A percentile compares a stretch with the other conserved stretches of the same genome.
Evolutionary conservation across 2,797 vertebrate genomes (phyloP).

Genomic region (Hippopotamyrus pictus): DNA sequence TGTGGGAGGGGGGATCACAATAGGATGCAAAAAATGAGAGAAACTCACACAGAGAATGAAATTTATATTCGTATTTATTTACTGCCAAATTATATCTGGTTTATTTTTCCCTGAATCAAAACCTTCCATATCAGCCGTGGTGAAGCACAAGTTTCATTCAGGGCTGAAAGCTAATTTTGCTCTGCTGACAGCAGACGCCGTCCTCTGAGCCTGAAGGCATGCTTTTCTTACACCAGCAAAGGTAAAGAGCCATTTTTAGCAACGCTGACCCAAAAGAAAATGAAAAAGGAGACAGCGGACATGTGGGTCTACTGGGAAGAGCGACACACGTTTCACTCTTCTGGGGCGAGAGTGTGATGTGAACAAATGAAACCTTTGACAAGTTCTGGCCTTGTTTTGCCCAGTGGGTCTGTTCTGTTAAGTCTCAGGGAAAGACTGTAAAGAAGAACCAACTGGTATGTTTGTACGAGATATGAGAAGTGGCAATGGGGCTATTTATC

Average conservation of each 20-base stretch:
- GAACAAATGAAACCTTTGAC: neutral
- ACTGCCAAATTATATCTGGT: neutral
- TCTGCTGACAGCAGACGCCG: neutral
- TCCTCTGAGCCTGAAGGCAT: neutral
- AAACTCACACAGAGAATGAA: neutral
- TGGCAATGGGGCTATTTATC: neutral
- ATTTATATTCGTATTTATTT: neutral
- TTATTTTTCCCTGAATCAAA: neutral
- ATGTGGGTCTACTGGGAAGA: neutral
- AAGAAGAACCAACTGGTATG: neutral
- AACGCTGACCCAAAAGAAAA: neutral
- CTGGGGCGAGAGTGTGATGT: neutral
- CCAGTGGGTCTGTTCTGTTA: neutral
- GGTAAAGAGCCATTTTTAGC: neutral
- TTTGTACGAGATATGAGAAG: neutral
- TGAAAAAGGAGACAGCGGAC: neutral
- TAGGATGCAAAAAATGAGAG: neutral
- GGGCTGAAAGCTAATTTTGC: neutral
- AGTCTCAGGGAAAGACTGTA: neutral
- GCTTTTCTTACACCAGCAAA: neutral
- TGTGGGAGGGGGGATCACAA: neutral
- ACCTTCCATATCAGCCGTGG: neutral
- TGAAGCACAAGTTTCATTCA: neutral
- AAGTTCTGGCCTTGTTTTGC: neutral
- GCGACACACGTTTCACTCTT: neutral